Evolutionary conservation across 1,140 invertebrate species (phyloP).

Genomic region (Eulimnadia texana): DNA sequence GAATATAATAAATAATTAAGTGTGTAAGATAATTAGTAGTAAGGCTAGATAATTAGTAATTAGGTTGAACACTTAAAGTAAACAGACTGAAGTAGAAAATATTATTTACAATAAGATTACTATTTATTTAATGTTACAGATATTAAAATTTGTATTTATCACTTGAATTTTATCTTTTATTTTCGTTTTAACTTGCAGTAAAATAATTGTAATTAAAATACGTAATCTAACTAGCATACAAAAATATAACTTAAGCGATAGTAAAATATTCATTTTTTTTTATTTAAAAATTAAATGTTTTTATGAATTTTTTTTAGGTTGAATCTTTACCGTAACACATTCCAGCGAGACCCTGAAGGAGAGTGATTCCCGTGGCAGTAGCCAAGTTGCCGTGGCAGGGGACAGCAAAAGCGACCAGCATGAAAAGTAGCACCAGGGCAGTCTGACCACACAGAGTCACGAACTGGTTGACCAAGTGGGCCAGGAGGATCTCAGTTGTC

Average conservation of each 20-base stretch:
- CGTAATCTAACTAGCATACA: background rate
- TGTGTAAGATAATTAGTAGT: too few relatives aligned
- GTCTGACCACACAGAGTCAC: conserved; percentile 87
- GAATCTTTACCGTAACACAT: conserved; percentile 65
- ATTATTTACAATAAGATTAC: background rate
- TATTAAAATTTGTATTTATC: too few relatives aligned
- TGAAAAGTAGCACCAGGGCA: conserved; percentile 62
- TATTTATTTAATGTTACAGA: too few relatives aligned
- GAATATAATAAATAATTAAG: too few relatives aligned
- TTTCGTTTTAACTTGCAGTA: too few relatives aligned
- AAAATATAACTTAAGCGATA: background rate
- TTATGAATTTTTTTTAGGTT: too few relatives aligned
- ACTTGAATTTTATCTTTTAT: too few relatives aligned
- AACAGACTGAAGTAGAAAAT: background rate
- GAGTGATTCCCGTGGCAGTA: conserved; percentile 56
- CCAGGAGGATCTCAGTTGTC: conserved; percentile 75
- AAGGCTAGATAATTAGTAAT: background rate
- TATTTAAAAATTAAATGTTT: too few relatives aligned
- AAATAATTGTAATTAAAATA: too few relatives aligned
- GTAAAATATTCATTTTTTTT: too few relatives aligned
- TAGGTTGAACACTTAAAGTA: background rate
- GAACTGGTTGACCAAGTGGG: conserved; percentile 83
- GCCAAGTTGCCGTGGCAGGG: conserved; percentile 60
- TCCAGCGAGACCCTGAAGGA: conserved; percentile 67
- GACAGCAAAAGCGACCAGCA: conserved; percentile 65